Evolutionary conservation across 2,797 vertebrate species (phyloP).

Genomic region (Epinephelus awoara): DNA sequence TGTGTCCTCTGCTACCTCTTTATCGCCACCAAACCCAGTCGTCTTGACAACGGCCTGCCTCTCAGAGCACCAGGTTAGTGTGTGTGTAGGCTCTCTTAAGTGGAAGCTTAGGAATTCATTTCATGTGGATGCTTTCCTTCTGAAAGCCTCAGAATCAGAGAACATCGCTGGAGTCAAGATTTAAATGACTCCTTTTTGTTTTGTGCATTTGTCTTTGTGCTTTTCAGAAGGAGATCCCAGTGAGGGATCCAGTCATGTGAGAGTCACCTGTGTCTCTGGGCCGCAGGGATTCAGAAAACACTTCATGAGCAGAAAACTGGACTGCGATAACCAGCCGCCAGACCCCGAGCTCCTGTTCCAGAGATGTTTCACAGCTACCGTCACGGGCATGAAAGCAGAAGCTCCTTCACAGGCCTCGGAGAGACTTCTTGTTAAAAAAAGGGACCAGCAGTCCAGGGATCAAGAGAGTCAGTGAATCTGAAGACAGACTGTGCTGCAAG

Average conservation of each 20-base stretch:
- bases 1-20: constrained; percentile 97
- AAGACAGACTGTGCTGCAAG: background rate
- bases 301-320: constrained; percentile 83
- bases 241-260: constrained; percentile 62
- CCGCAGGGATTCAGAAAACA: constrained; percentile 81
- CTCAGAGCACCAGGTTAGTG: constrained; percentile 88
- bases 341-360: constrained; percentile 83
- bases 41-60: constrained; percentile 90
- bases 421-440: background rate
- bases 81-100: background rate
- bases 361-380: constrained; percentile 84
- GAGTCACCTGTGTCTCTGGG: constrained; percentile 37
- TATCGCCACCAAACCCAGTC: constrained; percentile 92
- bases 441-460: background rate
- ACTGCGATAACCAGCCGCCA: constrained; percentile 82
- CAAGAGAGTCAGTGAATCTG: background rate
- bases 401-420: constrained; percentile 66
- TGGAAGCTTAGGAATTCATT: background rate
- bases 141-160: background rate
- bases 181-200: background rate
- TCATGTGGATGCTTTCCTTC: background rate
- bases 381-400: constrained; percentile 77
- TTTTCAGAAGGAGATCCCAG: constrained; percentile 76
- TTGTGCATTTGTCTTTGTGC: constrained; percentile 12
- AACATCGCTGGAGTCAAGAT: background rate